Conservation (phyloP, 1,140 invertebrate genomes). For the Dufourea novaeangliae region DNA sequence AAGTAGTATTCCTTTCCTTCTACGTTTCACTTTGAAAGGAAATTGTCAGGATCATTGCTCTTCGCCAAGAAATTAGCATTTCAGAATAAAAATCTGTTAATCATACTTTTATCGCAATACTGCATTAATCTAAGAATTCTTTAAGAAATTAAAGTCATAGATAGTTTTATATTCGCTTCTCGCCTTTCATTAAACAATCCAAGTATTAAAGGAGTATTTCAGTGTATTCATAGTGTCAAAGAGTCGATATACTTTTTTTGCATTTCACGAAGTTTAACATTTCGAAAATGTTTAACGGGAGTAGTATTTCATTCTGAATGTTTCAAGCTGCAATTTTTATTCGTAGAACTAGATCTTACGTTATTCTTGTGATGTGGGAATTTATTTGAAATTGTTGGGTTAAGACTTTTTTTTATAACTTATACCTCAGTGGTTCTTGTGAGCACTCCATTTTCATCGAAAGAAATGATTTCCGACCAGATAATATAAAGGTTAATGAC, state of each 20-base stretch:
- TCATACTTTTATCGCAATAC: constrained; percentile 19
- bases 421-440: too few relatives aligned
- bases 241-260: neutral
- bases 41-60: neutral
- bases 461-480: neutral
- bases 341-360: neutral
- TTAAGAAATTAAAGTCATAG: constrained; percentile 21
- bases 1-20: neutral
- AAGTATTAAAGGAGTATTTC: neutral
- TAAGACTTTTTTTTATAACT: too few relatives aligned
- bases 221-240: neutral
- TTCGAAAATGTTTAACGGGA: too few relatives aligned
- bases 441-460: too few relatives aligned
- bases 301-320: too few relatives aligned
- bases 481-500: neutral
- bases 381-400: too few relatives aligned
- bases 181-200: neutral
- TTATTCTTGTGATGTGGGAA: neutral
- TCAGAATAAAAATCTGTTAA: constrained; percentile 1
- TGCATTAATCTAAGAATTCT: constrained; percentile 5
- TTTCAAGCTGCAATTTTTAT: neutral
- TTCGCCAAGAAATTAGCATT: neutral
- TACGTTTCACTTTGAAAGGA: neutral
- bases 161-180: neutral
- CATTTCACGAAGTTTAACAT: neutral